Evolutionary conservation across 2,888 invertebrate species (phyloP), one percentile per base, ranked within the genome.

Genomic region (Zelleria hepariella): DNA sequence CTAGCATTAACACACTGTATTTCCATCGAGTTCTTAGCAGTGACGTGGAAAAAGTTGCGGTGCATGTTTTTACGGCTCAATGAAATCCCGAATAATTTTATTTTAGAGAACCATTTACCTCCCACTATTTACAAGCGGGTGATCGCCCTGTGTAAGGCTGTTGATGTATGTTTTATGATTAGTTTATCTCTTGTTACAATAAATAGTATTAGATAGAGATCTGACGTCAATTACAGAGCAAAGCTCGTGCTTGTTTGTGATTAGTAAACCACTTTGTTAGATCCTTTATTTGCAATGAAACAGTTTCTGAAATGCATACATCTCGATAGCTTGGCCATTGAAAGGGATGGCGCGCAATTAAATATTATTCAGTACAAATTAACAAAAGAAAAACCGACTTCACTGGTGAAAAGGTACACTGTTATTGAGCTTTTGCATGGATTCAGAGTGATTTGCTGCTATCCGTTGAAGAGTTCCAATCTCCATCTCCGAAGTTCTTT

Each of bases 141-240:
- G 4, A 15, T 2, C 2, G 32, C 3, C 32, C 15, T 42, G 32
- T 42, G 32, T 15, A 4, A 42, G 32, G 10, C 32, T 42, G 32
- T 42, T 42, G 15, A 42, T 6, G 15, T 42, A 1, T 42, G 32
- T 42, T 10, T 42, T 42, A 42, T 15, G 8, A 6, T 21, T 51
- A 51, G 8, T 51, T 21, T 8, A 51, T 20, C 51, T 20, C 23
- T 51, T 24, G 53, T 53, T 15, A 53, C 53, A 54, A 54, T 54
- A 54, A n/a, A 10, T 23, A 74, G 76, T 75, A 75, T 76, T 75
- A 71, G 66, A 27, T 51, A 67, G 68, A 72, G 76, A 76, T 76
- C 76, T 76, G 76, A 75, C 18, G 54, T 54, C 54, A 54, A 54
- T 54, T 54, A 54, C 18, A 18, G 54, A 54, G 54, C 54, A 5